Percentiles rank a stretch among this genome's conserved stretches.
phyloP scores from a whole-genome alignment of 1,140 invertebrate species.

The Heterodera schachtii region DNA sequence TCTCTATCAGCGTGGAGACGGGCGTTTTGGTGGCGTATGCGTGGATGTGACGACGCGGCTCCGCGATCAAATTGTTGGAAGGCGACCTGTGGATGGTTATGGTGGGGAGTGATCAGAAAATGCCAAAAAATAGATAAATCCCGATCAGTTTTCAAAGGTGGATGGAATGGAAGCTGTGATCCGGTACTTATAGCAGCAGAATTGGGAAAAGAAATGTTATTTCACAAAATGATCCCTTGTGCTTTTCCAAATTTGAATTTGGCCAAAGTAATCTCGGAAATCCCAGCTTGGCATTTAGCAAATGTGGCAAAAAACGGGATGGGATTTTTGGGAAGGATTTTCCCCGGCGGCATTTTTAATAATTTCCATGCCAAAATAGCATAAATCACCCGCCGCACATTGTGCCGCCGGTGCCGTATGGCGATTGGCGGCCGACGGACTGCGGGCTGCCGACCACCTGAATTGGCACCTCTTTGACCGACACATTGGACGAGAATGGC shows the following conservation, averaged over 20 bases:
- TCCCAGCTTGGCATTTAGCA: too few species aligned
- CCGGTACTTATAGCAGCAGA: too few species aligned
- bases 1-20: slow-evolving; percentile 17
- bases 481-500: background rate
- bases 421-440: slow-evolving; percentile 2
- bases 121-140: too few species aligned
- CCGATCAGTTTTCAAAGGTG: too few species aligned
- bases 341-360: too few species aligned
- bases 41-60: slow-evolving; percentile 28
- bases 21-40: slow-evolving; percentile 30
- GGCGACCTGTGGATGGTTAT: background rate
- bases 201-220: too few species aligned
- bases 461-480: slow-evolving; percentile 24
- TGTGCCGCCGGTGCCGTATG: background rate
- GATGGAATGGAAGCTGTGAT: too few species aligned
- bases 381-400: too few species aligned
- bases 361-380: background rate
- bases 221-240: too few species aligned
- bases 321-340: too few species aligned
- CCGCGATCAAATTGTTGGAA: slow-evolving; percentile 1
- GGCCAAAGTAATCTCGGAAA: background rate
- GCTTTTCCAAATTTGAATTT: background rate
- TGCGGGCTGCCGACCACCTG: slow-evolving; percentile 21
- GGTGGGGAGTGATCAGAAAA: too few species aligned
- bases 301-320: too few species aligned